Percentiles rank a stretch among this genome's conserved stretches.
Evolutionary conservation across 2,888 invertebrate species (phyloP).

Genomic region (Hyposoter didymator): DNA sequence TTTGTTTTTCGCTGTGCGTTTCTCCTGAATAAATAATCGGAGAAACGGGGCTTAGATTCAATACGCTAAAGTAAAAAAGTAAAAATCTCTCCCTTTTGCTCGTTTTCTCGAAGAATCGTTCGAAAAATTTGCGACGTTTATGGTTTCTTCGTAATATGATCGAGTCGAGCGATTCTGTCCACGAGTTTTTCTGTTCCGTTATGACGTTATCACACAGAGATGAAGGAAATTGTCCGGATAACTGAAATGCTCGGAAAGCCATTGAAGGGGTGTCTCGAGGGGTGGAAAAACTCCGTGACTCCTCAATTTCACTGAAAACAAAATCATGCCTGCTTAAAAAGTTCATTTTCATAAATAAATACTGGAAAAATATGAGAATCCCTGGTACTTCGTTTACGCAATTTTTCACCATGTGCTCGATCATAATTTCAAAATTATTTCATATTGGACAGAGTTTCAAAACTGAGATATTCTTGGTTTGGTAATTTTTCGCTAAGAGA

Average conservation of each 20-base stretch:
- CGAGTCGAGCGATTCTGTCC: neutral
- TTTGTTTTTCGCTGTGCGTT: neutral
- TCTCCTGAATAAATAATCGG: slow-evolving; percentile 27
- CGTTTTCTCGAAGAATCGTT: slow-evolving; percentile 51
- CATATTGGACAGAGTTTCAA: neutral
- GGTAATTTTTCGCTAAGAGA: neutral
- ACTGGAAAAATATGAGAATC: neutral
- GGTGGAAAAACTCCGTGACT: slow-evolving; percentile 97
- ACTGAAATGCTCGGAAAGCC: slow-evolving; percentile 98
- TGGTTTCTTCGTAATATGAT: neutral
- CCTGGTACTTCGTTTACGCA: neutral
- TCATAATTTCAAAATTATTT: neutral
- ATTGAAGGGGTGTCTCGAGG: slow-evolving; percentile 95
- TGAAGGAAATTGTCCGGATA: slow-evolving; percentile 99
- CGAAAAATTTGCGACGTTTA: neutral
- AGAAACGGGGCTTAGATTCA: slow-evolving; percentile 29
- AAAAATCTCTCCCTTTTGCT: slow-evolving; percentile 64
- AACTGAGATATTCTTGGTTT: neutral
- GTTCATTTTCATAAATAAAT: neutral
- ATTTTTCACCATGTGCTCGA: neutral
- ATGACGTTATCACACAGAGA: slow-evolving; percentile 86
- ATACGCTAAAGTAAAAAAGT: slow-evolving; percentile 69
- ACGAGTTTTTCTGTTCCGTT: slow-evolving; percentile 69
- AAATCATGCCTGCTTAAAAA: neutral
- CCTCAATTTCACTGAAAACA: slow-evolving; percentile 89